Evolutionary conservation across 2,888 invertebrate genomes (phyloP).

Genomic region (Bombyx huttoni): DNA sequence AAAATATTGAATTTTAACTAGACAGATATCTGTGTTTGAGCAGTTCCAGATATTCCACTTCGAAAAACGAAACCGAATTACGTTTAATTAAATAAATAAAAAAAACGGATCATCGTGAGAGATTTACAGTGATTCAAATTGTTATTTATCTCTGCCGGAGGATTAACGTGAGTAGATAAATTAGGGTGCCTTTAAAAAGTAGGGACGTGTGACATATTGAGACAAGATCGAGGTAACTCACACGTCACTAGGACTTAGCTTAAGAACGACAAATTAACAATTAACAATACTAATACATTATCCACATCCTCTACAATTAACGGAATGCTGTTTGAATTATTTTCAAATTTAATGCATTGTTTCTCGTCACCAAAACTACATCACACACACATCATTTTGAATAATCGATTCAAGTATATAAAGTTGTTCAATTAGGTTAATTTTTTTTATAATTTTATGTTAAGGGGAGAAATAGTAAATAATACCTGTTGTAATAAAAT

Average conservation of each 20-base stretch:
- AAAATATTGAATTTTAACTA: slow-evolving; percentile 4
- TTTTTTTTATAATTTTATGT: no score
- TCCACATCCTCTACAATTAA: slow-evolving; percentile 8
- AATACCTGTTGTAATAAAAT: no score
- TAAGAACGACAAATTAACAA: slow-evolving; percentile 48
- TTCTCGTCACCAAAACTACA: no score
- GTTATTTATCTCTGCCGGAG: slow-evolving; percentile 27
- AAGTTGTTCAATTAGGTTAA: no score
- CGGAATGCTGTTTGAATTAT: no score
- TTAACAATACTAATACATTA: slow-evolving; percentile 41
- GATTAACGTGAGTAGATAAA: slow-evolving; percentile 40
- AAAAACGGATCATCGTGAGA: slow-evolving; percentile 1
- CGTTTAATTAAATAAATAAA: slow-evolving; percentile 1
- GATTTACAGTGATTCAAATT: slow-evolving; percentile 15
- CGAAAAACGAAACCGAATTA: neutral
- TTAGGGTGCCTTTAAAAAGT: slow-evolving; percentile 37
- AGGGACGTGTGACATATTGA: slow-evolving; percentile 37
- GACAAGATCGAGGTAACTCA: slow-evolving; percentile 38
- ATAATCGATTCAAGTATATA: no score
- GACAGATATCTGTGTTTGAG: slow-evolving; percentile 3
- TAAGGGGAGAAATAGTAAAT: no score
- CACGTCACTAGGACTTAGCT: slow-evolving; percentile 20
- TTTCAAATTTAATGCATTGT: no score
- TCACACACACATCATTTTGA: no score
- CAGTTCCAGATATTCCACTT: slow-evolving; percentile 2